Percentiles rank a stretch among this genome's conserved stretches.
These are phyloP conservation scores for Arge pagana DNA, from an alignment of 2,888 invertebrate species.

Conservation along the genomic window DNA sequence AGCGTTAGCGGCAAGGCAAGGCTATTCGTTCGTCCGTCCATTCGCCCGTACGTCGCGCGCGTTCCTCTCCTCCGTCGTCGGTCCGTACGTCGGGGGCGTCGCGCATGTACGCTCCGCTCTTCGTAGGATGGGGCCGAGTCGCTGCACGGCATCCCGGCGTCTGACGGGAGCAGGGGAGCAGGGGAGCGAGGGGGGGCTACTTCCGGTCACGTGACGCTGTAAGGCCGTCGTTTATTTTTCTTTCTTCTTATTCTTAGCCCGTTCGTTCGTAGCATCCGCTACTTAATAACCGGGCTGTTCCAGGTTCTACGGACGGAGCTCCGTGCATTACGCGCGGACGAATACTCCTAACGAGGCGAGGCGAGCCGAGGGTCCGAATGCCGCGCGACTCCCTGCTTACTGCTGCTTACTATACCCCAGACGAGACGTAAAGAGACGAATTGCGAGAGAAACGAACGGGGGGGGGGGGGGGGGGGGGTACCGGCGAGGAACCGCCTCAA, in stretches of 20 bases:
- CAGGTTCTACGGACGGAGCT: constrained; percentile 22
- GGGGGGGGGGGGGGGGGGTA: constrained; percentile 16
- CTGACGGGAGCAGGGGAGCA: constrained; percentile 7
- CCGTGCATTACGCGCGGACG: not conserved
- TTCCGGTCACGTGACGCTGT: constrained; percentile 58
- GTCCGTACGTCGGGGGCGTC: too few species aligned
- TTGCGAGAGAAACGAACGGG: not conserved
- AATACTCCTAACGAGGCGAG: too few species aligned
- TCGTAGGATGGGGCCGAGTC: not conserved
- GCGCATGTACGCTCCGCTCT: too few species aligned
- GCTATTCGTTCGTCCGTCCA: constrained; percentile 28
- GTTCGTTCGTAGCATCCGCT: constrained; percentile 48
- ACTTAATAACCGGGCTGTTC: constrained; percentile 52
- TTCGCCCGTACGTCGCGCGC: too few species aligned
- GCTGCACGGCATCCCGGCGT: not conserved
- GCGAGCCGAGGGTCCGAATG: too few species aligned
- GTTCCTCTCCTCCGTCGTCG: too few species aligned
- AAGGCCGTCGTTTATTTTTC: constrained; percentile 53
- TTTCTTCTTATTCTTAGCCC: constrained; percentile 58
- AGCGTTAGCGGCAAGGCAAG: constrained; percentile 42
- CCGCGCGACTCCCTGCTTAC: too few species aligned
- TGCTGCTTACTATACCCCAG: too few species aligned
- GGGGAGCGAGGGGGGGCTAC: constrained; percentile 41
- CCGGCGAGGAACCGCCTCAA: too few species aligned
- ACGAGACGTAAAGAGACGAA: not conserved